Evolutionary conservation across 2,113 vertebrate genomes (phyloP), one percentile per base, ranked within the genome.

Genomic region (Hippocampus guttulatus): DNA sequence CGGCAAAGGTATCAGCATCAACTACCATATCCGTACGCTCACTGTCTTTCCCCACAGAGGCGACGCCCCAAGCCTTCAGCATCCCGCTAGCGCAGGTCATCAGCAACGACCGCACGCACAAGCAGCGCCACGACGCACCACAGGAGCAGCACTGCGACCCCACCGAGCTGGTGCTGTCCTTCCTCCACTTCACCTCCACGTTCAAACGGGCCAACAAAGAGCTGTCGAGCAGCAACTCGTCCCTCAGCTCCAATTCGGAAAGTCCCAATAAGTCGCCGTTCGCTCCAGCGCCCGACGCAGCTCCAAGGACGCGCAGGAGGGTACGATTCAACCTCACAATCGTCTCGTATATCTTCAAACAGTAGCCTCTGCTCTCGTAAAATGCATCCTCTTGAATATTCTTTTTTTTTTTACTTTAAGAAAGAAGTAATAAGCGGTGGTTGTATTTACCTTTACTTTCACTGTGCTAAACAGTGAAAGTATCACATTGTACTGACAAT

Each of bases 141-240:
- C 93, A 81, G 82, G 95, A 95, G 38, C 95, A 95, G 78, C 95
- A 95, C 80, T 93, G 92, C 51, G 94, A 96, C 75, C 88, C 93
- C 72, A 93, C 92, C 0, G 96, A 97, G 79, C 91, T 95, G 84
- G 94, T 94, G 81, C 87, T 95, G 65, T 96, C 95, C 58, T 94
- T 95, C 84, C 92, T 96, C 71, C 95, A 95, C 3, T 94, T 96
- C 16, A 94, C 93, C 84, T 89, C 91, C 60, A 94, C 92, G 88
- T 84, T 91, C 64, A 96, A 94, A 90, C 92, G 87, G 71, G 85
- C 92, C 81, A 96, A 94, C 89, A 98, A 95, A 87, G 97, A 99
- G 85, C 91, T 98, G 81, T 99, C 96, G 90, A 99, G 97, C 94
- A 99, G 97, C 92, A 98, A 96, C 90, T 99, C 97, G 23, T 99